Evolutionary conservation across 64 coral and sea anemone genomes (phyloP).

Genomic region (Stylophora pistillata): DNA sequence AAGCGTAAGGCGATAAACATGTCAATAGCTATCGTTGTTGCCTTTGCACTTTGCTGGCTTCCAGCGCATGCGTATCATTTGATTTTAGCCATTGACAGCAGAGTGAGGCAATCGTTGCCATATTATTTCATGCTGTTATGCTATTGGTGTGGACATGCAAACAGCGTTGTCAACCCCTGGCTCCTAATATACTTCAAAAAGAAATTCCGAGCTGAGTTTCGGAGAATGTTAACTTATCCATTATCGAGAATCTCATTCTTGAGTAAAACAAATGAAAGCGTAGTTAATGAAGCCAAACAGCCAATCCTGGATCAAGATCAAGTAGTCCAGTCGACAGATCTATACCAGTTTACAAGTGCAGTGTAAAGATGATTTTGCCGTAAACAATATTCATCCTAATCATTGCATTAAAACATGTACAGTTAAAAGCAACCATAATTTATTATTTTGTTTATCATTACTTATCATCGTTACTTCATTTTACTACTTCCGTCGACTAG

Average conservation of each 20-base stretch:
- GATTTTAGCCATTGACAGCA: neutral
- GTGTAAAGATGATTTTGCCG: neutral
- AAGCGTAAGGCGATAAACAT: conserved; percentile 4
- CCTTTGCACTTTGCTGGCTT: conserved; percentile 30
- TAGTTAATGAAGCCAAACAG: neutral
- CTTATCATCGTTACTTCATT: too few relatives aligned
- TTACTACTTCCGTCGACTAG: too few relatives aligned
- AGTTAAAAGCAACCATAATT: neutral
- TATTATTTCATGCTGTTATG: neutral
- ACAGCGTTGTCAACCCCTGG: conserved; percentile 32
- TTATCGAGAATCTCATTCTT: neutral
- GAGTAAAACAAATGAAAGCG: neutral
- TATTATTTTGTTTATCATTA: too few relatives aligned
- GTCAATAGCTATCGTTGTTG: conserved; percentile 11
- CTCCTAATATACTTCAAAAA: conserved; percentile 25
- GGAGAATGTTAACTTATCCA: neutral
- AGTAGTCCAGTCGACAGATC: neutral
- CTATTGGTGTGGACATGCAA: neutral
- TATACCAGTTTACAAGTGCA: neutral
- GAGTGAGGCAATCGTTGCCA: neutral
- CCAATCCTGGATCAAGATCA: neutral
- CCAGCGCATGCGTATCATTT: conserved; percentile 22
- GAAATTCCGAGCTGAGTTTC: conserved; percentile 2
- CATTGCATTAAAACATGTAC: neutral
- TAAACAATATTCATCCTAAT: neutral